Conservation (phyloP, 2,113 vertebrate genomes). For the Cyprinus carpio region DNA sequence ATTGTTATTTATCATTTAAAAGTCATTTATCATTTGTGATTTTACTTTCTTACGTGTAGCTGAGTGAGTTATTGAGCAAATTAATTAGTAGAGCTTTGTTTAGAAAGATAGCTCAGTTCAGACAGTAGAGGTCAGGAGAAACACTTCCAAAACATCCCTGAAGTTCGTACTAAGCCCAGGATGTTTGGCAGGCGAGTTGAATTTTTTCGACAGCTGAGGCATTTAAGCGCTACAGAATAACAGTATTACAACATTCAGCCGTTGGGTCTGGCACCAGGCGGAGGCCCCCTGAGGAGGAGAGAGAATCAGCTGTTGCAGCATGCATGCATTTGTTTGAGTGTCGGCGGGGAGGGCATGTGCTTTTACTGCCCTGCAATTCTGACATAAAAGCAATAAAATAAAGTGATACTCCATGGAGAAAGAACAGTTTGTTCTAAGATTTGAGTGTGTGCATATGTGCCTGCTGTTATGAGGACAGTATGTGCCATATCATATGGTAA, state of each 20-base stretch:
- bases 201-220: conserved; percentile 48
- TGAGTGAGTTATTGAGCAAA: neutral
- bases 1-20: neutral
- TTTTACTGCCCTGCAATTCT: neutral
- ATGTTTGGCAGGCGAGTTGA: conserved; percentile 35
- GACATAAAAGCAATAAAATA: conserved; percentile 15
- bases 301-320: conserved; percentile 46
- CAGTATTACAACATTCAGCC: conserved; percentile 41
- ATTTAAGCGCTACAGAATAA: conserved; percentile 23
- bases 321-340: neutral
- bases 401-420: conserved; percentile 6
- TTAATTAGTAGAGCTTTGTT: conserved; percentile 29
- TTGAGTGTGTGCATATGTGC: neutral
- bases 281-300: conserved; percentile 36
- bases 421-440: conserved; percentile 1
- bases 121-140: conserved; percentile 34
- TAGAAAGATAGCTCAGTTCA: conserved; percentile 27
- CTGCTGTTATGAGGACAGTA: conserved; percentile 10
- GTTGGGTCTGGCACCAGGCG: conserved; percentile 42
- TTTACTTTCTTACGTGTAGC: neutral
- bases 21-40: neutral
- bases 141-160: conserved; percentile 41
- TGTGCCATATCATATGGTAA: conserved; percentile 31
- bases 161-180: conserved; percentile 24
- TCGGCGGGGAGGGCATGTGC: neutral